Evolutionary conservation across 2,797 vertebrate genomes (phyloP).

Genomic region (Acrocephalus scirpaceus): DNA sequence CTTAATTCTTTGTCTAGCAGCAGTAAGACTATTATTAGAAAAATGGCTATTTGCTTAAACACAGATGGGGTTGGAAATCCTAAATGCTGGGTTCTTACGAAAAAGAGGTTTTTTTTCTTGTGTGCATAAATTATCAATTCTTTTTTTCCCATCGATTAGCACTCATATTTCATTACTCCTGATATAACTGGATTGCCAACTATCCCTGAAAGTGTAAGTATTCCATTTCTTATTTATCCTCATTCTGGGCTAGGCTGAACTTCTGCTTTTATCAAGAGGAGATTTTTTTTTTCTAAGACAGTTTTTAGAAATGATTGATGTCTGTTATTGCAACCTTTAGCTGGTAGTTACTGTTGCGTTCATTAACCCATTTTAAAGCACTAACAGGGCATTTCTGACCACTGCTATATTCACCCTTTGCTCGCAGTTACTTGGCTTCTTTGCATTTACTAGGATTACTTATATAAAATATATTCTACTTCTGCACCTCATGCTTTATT

Average conservation of each 20-base stretch:
- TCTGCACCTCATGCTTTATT: background rate
- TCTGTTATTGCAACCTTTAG: slow-evolving; percentile 18
- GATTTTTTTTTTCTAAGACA: background rate
- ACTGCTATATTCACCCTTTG: background rate
- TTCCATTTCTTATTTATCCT: slow-evolving; percentile 31
- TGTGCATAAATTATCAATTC: slow-evolving; percentile 37
- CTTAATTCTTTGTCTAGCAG: slow-evolving; percentile 42
- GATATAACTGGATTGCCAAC: slow-evolving; percentile 95
- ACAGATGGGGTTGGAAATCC: background rate
- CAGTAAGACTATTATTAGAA: background rate
- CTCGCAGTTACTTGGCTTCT: background rate
- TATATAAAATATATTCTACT: background rate
- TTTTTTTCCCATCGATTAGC: slow-evolving; percentile 77
- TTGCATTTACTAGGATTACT: background rate
- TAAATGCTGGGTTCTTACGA: background rate
- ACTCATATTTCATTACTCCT: slow-evolving; percentile 96
- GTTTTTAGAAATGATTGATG: slow-evolving; percentile 22
- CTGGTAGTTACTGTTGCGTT: background rate
- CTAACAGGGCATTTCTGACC: background rate
- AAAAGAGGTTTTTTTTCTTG: background rate
- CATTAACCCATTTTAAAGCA: background rate
- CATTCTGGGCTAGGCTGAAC: background rate
- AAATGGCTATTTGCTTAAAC: slow-evolving; percentile 10
- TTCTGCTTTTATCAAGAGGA: background rate
- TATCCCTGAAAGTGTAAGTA: slow-evolving; percentile 98